Evolutionary conservation across 2,888 invertebrate genomes (phyloP).

Genomic region (Anodontia alba): DNA sequence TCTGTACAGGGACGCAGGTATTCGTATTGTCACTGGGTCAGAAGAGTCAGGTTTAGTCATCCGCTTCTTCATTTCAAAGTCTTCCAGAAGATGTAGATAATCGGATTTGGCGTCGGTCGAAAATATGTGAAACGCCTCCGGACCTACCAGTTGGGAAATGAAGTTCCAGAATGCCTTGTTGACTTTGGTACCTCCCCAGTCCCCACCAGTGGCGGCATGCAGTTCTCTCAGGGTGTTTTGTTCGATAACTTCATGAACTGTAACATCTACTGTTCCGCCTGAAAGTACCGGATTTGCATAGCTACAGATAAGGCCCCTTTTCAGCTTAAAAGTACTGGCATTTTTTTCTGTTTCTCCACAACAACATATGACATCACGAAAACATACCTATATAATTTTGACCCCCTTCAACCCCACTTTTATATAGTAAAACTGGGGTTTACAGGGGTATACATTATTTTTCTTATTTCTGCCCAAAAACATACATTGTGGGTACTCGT

Average conservation of each 20-base stretch:
- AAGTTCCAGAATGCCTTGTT: conserved; percentile 30
- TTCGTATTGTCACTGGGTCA: conserved; percentile 13
- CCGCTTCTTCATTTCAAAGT: conserved; percentile 35
- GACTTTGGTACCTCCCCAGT: conserved; percentile 31
- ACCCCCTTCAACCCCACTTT: too few relatives aligned
- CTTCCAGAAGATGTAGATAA: conserved; percentile 24
- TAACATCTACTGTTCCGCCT: conserved; percentile 41
- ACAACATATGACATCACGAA: too few relatives aligned
- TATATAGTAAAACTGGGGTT: too few relatives aligned
- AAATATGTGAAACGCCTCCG: conserved; percentile 15
- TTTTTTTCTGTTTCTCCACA: too few relatives aligned
- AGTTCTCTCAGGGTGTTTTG: conserved; percentile 24
- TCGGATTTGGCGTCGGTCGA: conserved; percentile 7
- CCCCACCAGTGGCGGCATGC: conserved; percentile 27
- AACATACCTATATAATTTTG: too few relatives aligned
- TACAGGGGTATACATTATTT: too few relatives aligned
- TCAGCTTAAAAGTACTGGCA: too few relatives aligned
- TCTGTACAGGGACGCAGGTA: conserved; percentile 6
- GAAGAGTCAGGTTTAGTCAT: neutral
- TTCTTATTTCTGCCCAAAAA: too few relatives aligned
- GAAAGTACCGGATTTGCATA: neutral
- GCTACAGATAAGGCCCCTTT: too few relatives aligned
- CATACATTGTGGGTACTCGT: too few relatives aligned
- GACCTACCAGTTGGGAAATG: conserved; percentile 19
- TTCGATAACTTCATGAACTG: conserved; percentile 34